Percentiles rank a stretch among this genome's conserved stretches.
These are phyloP conservation scores for Phyllotreta striolata DNA, from an alignment of 2,888 invertebrate species.

Conservation along the genomic window DNA sequence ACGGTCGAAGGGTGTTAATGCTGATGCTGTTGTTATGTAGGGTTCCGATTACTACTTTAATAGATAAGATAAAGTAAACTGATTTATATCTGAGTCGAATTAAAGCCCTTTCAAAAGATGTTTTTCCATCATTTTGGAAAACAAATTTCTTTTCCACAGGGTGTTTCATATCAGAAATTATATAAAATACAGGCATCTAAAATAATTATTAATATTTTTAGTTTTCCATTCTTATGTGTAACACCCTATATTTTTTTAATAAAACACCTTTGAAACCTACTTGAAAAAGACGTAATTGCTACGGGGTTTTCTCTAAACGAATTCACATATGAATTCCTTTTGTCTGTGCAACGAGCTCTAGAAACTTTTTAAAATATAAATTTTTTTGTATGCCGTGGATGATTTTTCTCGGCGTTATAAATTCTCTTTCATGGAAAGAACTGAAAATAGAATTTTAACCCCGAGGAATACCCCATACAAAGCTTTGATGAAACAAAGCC, in stretches of 20 bases:
- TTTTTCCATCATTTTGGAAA: too few relatives aligned
- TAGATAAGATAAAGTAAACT: constrained; percentile 20
- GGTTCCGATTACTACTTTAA: constrained; percentile 8
- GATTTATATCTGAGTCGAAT: not conserved
- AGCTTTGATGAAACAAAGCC: constrained; percentile 1
- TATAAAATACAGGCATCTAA: too few relatives aligned
- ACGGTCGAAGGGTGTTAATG: constrained; percentile 22
- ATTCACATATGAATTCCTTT: constrained; percentile 2
- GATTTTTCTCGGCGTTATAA: constrained; percentile 1
- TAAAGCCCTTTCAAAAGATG: constrained; percentile 5
- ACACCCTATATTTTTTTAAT: not conserved
- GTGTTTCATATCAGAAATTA: too few relatives aligned
- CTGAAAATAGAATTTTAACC: not conserved
- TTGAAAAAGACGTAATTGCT: not conserved
- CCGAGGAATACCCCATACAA: not conserved
- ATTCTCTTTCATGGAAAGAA: not conserved
- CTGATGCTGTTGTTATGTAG: constrained; percentile 21
- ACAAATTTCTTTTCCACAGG: too few relatives aligned
- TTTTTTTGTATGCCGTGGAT: not conserved
- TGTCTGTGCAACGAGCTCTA: not conserved
- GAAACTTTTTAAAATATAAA: constrained; percentile 1
- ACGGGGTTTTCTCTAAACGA: not conserved
- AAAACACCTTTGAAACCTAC: not conserved
- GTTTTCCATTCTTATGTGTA: too few relatives aligned
- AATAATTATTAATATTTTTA: too few relatives aligned